phyloP scores from a whole-genome alignment of 1,140 invertebrate genomes.

The Leptonema lineaticorne region DNA sequence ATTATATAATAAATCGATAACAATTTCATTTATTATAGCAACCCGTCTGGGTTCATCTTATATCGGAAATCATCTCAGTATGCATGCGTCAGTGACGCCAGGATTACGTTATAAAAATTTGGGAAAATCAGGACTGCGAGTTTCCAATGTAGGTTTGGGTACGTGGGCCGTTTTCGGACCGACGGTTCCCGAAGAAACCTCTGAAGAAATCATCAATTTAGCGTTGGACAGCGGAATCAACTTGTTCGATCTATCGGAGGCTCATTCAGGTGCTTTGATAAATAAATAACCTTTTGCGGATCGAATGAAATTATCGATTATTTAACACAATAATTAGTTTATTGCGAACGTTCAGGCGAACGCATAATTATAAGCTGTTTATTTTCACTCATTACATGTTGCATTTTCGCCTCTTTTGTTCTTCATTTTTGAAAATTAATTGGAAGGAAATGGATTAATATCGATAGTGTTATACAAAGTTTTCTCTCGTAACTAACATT shows the following conservation, averaged over 20 bases:
- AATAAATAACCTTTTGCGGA: background rate
- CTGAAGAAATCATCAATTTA: conserved; percentile 88
- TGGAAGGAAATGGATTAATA: too few species aligned
- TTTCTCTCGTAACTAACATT: too few species aligned
- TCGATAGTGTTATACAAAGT: too few species aligned
- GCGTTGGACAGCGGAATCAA: conserved; percentile 96
- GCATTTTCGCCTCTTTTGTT: too few species aligned
- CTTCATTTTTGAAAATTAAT: too few species aligned
- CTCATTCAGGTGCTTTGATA: conserved; percentile 70
- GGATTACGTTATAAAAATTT: conserved; percentile 87
- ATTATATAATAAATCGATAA: background rate
- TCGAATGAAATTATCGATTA: too few species aligned
- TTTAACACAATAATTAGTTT: too few species aligned
- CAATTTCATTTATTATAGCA: conserved; percentile 44
- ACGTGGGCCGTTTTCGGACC: conserved; percentile 87
- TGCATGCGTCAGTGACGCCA: conserved; percentile 63
- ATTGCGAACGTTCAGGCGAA: too few species aligned
- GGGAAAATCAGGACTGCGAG: conserved; percentile 88
- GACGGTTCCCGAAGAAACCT: conserved; percentile 77
- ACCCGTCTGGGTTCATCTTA: conserved; percentile 52
- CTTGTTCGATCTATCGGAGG: conserved; percentile 93
- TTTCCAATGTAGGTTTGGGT: conserved; percentile 89
- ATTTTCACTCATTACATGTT: too few species aligned
- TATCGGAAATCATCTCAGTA: conserved; percentile 52
- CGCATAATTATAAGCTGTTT: too few species aligned